Evolutionary conservation across 2,113 vertebrate species (phyloP).

Genomic region (Synchiropus splendidus): DNA sequence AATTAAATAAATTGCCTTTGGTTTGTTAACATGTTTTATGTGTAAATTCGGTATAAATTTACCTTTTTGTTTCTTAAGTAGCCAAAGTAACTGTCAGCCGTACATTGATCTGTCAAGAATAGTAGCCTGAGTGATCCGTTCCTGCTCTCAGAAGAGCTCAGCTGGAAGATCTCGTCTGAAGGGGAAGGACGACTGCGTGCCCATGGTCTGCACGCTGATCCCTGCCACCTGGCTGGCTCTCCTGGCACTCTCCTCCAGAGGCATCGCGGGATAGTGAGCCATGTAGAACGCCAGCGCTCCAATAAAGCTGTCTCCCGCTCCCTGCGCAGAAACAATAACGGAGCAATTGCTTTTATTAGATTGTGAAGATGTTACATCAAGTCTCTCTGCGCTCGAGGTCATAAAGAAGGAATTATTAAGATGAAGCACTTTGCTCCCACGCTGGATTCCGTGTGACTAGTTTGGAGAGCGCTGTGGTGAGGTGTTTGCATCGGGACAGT

Average conservation of each 20-base stretch:
- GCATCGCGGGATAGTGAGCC: constrained; percentile 75
- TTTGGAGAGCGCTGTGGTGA: background rate
- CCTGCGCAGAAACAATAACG: constrained; percentile 64
- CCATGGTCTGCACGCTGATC: constrained; percentile 75
- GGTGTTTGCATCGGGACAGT: constrained; percentile 22
- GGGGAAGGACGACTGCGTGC: constrained; percentile 86
- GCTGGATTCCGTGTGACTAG: too few species aligned
- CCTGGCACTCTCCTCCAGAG: constrained; percentile 82
- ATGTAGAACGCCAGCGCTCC: constrained; percentile 89
- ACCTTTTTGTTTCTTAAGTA: too few species aligned
- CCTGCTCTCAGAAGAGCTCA: constrained; percentile 66
- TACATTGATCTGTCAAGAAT: background rate
- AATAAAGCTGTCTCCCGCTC: constrained; percentile 94
- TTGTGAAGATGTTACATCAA: background rate
- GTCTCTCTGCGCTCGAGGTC: background rate
- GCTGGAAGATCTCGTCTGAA: constrained; percentile 72
- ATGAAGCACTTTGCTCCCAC: too few species aligned
- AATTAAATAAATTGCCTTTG: too few species aligned
- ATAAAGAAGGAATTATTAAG: too few species aligned
- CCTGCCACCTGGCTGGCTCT: constrained; percentile 79
- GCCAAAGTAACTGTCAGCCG: too few species aligned
- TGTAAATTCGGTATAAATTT: too few species aligned
- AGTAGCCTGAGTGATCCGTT: too few species aligned
- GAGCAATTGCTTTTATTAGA: constrained; percentile 11
- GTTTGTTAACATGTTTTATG: too few species aligned